A percentile compares a stretch with the other conserved stretches of the same genome.
phyloP scores from a whole-genome alignment of 2,888 invertebrate genomes.

The Bugula neritina region DNA sequence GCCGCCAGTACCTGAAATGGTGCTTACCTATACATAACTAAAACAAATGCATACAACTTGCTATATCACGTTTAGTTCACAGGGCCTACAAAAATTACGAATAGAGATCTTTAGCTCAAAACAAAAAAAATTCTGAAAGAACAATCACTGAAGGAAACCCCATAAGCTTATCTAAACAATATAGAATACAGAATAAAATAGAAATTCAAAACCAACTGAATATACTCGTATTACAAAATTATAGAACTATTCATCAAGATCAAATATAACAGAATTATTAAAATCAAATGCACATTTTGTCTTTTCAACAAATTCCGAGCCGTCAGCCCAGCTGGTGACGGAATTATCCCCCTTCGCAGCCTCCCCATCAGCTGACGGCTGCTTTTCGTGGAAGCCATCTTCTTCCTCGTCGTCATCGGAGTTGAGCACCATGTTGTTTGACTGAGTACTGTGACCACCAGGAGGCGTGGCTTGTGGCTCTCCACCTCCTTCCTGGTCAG shows the following conservation, averaged over 20 bases:
- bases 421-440: not conserved
- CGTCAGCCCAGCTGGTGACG: conserved; percentile 7
- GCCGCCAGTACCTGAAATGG: too few species aligned
- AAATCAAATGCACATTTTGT: conserved; percentile 47
- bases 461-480: not conserved
- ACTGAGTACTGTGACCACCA: not conserved
- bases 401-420: conserved; percentile 16
- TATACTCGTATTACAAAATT: too few species aligned
- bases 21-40: too few species aligned
- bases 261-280: conserved; percentile 46
- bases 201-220: too few species aligned
- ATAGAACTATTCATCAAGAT: conserved; percentile 43
- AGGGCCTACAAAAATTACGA: too few species aligned
- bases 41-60: too few species aligned
- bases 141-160: too few species aligned
- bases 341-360: not conserved
- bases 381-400: not conserved
- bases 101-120: too few species aligned
- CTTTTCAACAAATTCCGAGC: conserved; percentile 31
- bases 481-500: not conserved
- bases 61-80: too few species aligned
- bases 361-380: not conserved
- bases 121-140: too few species aligned
- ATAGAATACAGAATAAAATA: too few species aligned
- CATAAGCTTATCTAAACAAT: too few species aligned